phyloP scores from a whole-genome alignment of 1,140 invertebrate genomes.

The Centruroides sculpturatus region DNA sequence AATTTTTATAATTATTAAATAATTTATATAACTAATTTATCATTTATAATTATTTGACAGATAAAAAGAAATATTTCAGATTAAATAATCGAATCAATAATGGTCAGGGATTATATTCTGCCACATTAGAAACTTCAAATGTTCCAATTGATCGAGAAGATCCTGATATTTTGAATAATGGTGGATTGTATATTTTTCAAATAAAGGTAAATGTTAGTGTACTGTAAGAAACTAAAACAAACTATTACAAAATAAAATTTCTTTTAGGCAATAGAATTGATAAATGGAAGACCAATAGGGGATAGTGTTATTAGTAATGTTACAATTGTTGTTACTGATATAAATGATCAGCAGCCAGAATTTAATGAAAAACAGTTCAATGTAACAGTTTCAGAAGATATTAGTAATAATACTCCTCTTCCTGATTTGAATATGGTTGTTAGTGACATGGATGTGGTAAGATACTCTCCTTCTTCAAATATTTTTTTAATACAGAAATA shows the following conservation, averaged over 20 bases:
- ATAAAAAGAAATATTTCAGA: conserved; percentile 49
- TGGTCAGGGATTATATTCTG: conserved; percentile 14
- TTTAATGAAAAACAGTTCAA: conserved; percentile 53
- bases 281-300: conserved; percentile 49
- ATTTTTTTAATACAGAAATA: too few species aligned
- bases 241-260: neutral
- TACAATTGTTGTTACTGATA: conserved; percentile 64
- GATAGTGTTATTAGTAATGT: conserved; percentile 50
- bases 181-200: conserved; percentile 58
- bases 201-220: conserved; percentile 36
- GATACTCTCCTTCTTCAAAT: neutral
- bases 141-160: conserved; percentile 56
- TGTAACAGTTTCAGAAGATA: conserved; percentile 59
- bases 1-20: neutral
- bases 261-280: conserved; percentile 50
- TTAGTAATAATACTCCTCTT: conserved; percentile 38
- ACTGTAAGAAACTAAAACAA: too few species aligned
- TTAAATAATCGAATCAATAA: conserved; percentile 13
- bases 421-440: conserved; percentile 55
- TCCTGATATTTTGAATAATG: conserved; percentile 51
- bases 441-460: conserved; percentile 50
- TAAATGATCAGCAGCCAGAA: conserved; percentile 62
- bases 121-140: conserved; percentile 42
- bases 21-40: neutral
- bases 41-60: conserved; percentile 19